Evolutionary conservation across 2,113 vertebrate species (phyloP).

Genomic region (Onychostruthus taczanowskii): DNA sequence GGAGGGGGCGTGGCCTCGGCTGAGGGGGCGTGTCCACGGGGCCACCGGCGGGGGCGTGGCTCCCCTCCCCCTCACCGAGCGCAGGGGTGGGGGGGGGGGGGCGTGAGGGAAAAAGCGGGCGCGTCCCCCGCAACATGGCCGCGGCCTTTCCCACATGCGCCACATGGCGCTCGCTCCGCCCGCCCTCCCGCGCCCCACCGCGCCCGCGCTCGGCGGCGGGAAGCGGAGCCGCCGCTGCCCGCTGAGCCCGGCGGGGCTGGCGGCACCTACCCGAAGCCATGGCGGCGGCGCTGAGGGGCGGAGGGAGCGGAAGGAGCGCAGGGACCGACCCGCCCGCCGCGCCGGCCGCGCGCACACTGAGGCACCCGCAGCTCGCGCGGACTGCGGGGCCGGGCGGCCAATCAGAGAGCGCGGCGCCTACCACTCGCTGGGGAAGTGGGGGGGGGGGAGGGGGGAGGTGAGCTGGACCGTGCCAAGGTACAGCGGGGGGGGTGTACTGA

Average conservation of each 20-base stretch:
- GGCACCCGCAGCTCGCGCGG: conserved; percentile 22
- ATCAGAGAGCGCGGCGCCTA: neutral
- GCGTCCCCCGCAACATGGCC: neutral
- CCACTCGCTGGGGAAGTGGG: neutral
- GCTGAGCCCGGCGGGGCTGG: neutral
- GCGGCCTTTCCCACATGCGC: neutral
- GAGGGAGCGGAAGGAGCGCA: neutral
- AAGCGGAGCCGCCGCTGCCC: neutral
- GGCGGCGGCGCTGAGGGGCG: neutral
- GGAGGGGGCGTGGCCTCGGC: neutral
- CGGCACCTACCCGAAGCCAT: conserved; percentile 34
- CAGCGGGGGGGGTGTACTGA: neutral
- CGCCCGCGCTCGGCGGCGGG: neutral
- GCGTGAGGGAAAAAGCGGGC: neutral
- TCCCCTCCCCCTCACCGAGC: neutral
- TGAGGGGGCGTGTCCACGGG: neutral
- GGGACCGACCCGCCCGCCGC: neutral
- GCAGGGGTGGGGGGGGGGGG: neutral
- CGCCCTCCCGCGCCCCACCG: neutral
- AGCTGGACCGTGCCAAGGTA: neutral
- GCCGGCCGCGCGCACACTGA: conserved; percentile 15
- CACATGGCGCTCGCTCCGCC: neutral
- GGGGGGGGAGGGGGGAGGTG: neutral
- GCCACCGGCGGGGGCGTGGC: neutral
- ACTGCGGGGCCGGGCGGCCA: conserved; percentile 26